These are phyloP conservation scores for Notolabrus celidotus DNA, from an alignment of 2,797 vertebrate genomes.

Conservation along the genomic window DNA sequence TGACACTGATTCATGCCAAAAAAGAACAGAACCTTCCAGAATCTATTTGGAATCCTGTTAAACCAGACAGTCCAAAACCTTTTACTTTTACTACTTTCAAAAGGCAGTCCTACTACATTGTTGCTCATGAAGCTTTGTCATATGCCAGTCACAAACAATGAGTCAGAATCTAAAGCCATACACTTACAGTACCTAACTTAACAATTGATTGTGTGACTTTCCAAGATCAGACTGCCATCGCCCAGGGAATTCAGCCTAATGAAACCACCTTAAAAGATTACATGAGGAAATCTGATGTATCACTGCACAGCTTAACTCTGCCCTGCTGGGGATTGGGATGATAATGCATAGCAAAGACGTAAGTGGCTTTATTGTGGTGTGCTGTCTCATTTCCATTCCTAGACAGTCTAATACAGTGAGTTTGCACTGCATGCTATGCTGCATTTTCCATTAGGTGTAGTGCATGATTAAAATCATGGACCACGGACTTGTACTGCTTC, in stretches of 20 bases:
- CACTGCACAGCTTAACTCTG: not conserved
- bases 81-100: too few relatives aligned
- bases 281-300: not conserved
- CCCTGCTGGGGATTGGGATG: conserved; percentile 12
- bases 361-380: conserved; percentile 5
- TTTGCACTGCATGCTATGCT: conserved; percentile 27
- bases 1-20: too few relatives aligned
- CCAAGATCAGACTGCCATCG: too few relatives aligned
- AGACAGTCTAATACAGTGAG: not conserved
- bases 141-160: not conserved
- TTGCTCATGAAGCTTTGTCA: not conserved
- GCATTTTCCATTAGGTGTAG: conserved; percentile 38
- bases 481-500: too few relatives aligned
- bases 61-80: too few relatives aligned
- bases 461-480: conserved; percentile 21
- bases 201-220: not conserved
- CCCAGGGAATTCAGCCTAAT: not conserved
- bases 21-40: not conserved
- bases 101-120: too few relatives aligned
- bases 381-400: not conserved
- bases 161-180: not conserved
- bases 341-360: conserved; percentile 8
- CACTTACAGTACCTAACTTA: not conserved
- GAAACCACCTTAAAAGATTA: conserved; percentile 32
- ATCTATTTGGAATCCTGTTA: too few relatives aligned